These are phyloP conservation scores for Papilio polytes DNA, from an alignment of 1,140 invertebrate species.

Conservation along the genomic window DNA sequence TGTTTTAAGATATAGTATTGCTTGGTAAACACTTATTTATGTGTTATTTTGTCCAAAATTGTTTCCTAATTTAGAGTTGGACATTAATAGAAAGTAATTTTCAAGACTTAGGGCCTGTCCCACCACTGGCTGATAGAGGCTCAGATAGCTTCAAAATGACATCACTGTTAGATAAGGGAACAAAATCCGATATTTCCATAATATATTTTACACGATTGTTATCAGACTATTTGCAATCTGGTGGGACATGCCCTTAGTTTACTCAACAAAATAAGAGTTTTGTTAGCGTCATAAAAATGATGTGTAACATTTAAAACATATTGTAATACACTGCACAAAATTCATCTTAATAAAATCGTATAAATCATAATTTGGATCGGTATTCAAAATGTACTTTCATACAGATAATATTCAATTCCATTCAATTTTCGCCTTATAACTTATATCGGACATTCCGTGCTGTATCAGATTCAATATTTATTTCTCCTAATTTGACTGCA, in stretches of 20 bases:
- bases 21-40: neutral
- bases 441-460: constrained; percentile 61
- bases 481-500: constrained; percentile 80
- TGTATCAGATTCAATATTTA: constrained; percentile 68
- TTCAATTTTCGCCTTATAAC: constrained; percentile 52
- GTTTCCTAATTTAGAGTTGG: neutral
- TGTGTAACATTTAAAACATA: no score
- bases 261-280: no score
- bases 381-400: constrained; percentile 32
- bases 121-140: no score
- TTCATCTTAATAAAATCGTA: constrained; percentile 7
- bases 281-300: no score
- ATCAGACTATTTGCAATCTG: no score
- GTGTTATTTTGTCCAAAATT: neutral
- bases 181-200: no score
- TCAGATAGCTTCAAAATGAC: neutral
- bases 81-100: neutral
- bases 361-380: constrained; percentile 32
- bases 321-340: neutral
- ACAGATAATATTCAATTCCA: constrained; percentile 16
- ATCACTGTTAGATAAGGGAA: neutral
- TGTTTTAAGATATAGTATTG: no score
- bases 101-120: no score
- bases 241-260: no score
- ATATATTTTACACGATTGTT: no score